Base-by-base conservation (phyloP, 2,888 invertebrate species). In the Lasioglossum vierecki region DNA sequence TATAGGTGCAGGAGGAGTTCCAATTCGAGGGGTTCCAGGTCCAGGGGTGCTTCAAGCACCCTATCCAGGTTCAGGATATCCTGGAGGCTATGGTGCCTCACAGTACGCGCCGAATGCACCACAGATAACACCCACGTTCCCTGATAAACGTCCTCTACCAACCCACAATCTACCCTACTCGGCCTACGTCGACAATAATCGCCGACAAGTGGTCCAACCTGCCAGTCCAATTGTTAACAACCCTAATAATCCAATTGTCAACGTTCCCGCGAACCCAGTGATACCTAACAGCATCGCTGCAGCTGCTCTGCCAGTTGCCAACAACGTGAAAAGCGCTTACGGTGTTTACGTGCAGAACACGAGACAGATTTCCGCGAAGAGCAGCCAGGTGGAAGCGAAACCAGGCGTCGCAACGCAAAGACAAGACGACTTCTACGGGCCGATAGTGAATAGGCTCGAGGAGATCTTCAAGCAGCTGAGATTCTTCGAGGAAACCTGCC, bases 371-470 rank as follows among this genome's bases (percentile, higher is more conserved):
- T 49, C 73, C 30, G 22, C 86, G 44, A 91, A 91, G 22, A 86
- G 79, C 30, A 75, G 82, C 11, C 89, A 87, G 26, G 30, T 72
- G 68, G 76, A 83, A 5, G 26, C 79, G n/a, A 91, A 88, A 44
- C 71, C 84, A 0, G 71, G 39, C 0, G 35, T 49, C 1, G 35
- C 26, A 0, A 30, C n/a, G 8, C 80, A 73, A 44, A 76, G 26
- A 92, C 95, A 2, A 95, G 95, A 95, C 76, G 89, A 96, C 15
- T 98, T 98, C 95, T 98, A 98, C 95, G 97, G 97, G 22, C 97
- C 97, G 0, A 97, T 98, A 74, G 94, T 98, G 77, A 96, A 97
- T n/a, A 96, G 97, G 92, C 97, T 98, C 74, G 98, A 98, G 91
- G 96, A 96, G 57, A 96, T 98, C 79, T 96, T 98, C 86, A 95